These are phyloP conservation scores for Rosalia funebris DNA, from an alignment of 2,888 invertebrate genomes.

Conservation along the genomic window DNA sequence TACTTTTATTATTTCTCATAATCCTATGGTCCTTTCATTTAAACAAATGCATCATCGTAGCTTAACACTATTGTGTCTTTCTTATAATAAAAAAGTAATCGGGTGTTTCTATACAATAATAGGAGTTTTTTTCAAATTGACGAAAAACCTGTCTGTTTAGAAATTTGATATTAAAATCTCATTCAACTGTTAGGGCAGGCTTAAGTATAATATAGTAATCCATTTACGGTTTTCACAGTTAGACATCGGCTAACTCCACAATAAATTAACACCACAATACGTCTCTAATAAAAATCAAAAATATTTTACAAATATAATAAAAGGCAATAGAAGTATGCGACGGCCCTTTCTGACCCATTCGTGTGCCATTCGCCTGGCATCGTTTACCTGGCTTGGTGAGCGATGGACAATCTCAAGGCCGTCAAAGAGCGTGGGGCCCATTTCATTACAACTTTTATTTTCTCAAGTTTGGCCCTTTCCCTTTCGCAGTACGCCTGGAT, in stretches of 20 bases:
- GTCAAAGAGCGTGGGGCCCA: constrained; percentile 18
- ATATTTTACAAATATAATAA: constrained; percentile 13
- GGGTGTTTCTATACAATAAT: no score
- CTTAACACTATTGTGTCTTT: no score
- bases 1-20: no score
- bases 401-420: constrained; percentile 10
- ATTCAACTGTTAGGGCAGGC: no score
- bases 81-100: no score
- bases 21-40: no score
- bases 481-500: constrained; percentile 17
- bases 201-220: no score
- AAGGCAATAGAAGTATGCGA: constrained; percentile 1
- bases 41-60: no score
- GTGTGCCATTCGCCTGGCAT: constrained; percentile 37
- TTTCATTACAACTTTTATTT: constrained; percentile 33
- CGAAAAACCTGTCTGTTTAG: no score
- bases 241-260: not conserved
- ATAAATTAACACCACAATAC: constrained; percentile 2
- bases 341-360: constrained; percentile 13
- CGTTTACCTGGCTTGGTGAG: constrained; percentile 23
- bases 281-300: constrained; percentile 6
- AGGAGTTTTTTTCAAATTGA: no score
- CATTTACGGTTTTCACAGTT: not conserved
- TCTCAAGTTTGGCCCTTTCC: constrained; percentile 27
- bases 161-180: no score